phyloP scores from a whole-genome alignment of 2,888 invertebrate species.

The Dusona sp. region DNA sequence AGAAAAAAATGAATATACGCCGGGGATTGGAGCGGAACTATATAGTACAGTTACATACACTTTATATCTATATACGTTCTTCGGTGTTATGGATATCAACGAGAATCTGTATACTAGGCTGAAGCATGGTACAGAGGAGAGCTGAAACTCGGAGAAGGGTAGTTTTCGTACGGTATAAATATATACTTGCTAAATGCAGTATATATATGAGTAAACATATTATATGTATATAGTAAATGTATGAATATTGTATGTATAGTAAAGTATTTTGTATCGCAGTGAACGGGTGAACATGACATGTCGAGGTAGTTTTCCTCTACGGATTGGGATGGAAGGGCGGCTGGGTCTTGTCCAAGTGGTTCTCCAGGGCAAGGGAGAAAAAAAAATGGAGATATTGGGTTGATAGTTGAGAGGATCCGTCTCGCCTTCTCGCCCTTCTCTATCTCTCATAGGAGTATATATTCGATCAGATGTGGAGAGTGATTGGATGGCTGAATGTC shows the following conservation, averaged over 20 bases:
- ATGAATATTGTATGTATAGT: slow-evolving; percentile 58
- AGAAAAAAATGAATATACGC: neutral
- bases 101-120: slow-evolving; percentile 37
- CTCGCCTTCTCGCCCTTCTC: slow-evolving; percentile 25
- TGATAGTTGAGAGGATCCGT: slow-evolving; percentile 4
- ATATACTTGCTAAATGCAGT: neutral
- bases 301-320: slow-evolving; percentile 27
- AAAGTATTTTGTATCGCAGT: slow-evolving; percentile 57
- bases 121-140: slow-evolving; percentile 26
- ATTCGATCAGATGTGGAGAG: neutral
- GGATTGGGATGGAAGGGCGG: neutral
- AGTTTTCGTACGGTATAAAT: slow-evolving; percentile 25
- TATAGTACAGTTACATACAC: neutral
- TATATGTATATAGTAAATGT: neutral
- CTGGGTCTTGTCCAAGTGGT: neutral
- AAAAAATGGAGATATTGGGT: neutral
- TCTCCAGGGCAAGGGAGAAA: neutral
- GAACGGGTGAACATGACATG: slow-evolving; percentile 61
- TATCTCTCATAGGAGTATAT: neutral
- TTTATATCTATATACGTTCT: neutral
- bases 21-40: slow-evolving; percentile 3
- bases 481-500: slow-evolving; percentile 12
- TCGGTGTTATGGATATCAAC: neutral
- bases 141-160: slow-evolving; percentile 55
- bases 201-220: neutral